Evolutionary conservation across 2,113 vertebrate genomes (phyloP), one percentile per base, ranked within the genome.

Genomic region (Ochotona curzoniae): DNA sequence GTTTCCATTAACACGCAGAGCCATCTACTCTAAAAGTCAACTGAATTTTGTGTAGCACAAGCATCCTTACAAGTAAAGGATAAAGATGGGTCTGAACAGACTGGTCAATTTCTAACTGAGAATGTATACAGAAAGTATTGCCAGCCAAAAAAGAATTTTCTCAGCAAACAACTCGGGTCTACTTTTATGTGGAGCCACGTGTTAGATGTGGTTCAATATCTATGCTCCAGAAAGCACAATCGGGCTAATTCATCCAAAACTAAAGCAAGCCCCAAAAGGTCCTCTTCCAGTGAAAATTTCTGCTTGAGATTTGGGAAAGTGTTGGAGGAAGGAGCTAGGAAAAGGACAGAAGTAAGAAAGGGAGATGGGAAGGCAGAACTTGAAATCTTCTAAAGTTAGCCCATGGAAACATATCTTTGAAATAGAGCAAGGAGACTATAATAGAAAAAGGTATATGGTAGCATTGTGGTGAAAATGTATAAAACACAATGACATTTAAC

Each of bases 1-100:
- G 30, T 54, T 92, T 92, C 66, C 87, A 60, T 47, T 84, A 84
- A 78, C 20, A 78, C 69, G 83, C 17, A 87, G 47, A 88, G n/a
- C 38, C 18, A 26, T 35, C 9, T 1, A 32, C 10, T 74, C 64
- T 54, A 91, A 83, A 75, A 80, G 7, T 73, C 71, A 93, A 6
- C 71, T 35, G 67, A 74, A 12, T 17, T n/a, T 47, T 25, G 7
- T 54, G 25, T 13, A 61, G 12, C 60, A 28, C 47, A 64, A 71
- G 47, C 3, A 14, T 69, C 63, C 23, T 89, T 15, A 11, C 32
- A 47, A 4, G 38, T 23, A 51, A 79, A 82, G 1, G 18, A 35
- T 30, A 44, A 70, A 70, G 32, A 23, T n/a, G 54, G 30, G 5
- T 2, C 61, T 32, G 6, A 57, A 47, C 3, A 47, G 35, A 69